Percentiles rank a stretch among this genome's conserved stretches.
Conservation (phyloP, 2,113 vertebrate genomes). For the Romanogobio albipinnatus region DNA sequence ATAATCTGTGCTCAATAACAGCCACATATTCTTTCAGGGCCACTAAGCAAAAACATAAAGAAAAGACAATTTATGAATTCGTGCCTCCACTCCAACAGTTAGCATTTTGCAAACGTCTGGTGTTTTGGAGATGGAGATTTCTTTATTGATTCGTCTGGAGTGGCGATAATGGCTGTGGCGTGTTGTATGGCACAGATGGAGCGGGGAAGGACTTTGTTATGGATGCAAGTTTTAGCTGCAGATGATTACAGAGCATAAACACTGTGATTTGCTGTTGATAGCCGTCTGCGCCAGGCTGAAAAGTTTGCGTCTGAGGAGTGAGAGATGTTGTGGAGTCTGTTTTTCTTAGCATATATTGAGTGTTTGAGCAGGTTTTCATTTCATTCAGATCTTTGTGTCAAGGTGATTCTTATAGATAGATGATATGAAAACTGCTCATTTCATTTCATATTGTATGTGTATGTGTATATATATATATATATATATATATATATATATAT, state of each 20-base stretch:
- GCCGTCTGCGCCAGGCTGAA: constrained; percentile 2
- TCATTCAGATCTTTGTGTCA: constrained; percentile 2
- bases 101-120: constrained; percentile 44
- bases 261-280: constrained; percentile 51
- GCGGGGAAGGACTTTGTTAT: constrained; percentile 37
- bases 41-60: constrained; percentile 49
- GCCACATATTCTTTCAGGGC: constrained; percentile 35
- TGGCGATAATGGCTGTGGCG: constrained; percentile 23
- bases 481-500: too few species aligned
- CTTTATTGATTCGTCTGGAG: constrained; percentile 52
- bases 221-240: constrained; percentile 34
- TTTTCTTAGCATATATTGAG: background rate
- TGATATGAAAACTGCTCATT: background rate
- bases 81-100: constrained; percentile 14
- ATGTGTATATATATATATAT: too few species aligned
- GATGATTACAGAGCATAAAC: constrained; percentile 53
- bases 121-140: constrained; percentile 51
- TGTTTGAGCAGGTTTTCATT: constrained; percentile 22
- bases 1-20: constrained; percentile 49
- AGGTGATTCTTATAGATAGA: constrained; percentile 6
- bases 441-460: background rate
- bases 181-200: constrained; percentile 37
- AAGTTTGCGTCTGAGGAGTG: constrained; percentile 25
- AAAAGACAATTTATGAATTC: constrained; percentile 48
- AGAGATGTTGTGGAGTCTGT: constrained; percentile 12